Evolutionary conservation across 2,888 invertebrate species (phyloP).

Genomic region (Podabrus alpinus): DNA sequence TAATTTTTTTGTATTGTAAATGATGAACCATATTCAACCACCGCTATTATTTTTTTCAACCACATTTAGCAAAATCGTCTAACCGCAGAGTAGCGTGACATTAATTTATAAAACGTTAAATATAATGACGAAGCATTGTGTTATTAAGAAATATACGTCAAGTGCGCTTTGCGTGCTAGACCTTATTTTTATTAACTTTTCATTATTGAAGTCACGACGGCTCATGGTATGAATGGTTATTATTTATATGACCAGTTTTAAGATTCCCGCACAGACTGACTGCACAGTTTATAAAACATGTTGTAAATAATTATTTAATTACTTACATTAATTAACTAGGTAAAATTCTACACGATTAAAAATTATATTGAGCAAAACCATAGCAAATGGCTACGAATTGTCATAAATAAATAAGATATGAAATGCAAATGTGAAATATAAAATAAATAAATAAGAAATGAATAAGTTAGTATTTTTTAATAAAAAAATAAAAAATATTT

Average conservation of each 20-base stretch:
- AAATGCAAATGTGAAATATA: too few species aligned
- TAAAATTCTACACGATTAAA: slow-evolving; percentile 24
- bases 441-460: too few species aligned
- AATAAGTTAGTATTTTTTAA: too few species aligned
- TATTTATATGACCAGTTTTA: slow-evolving; percentile 22
- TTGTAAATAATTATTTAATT: slow-evolving; percentile 37
- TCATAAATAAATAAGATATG: not conserved
- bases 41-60: slow-evolving; percentile 10
- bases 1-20: not conserved
- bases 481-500: too few species aligned
- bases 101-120: slow-evolving; percentile 20
- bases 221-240: slow-evolving; percentile 25
- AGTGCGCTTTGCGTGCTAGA: slow-evolving; percentile 30
- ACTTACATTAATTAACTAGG: slow-evolving; percentile 27
- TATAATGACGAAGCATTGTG: slow-evolving; percentile 19
- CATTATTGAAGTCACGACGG: slow-evolving; percentile 33
- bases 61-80: slow-evolving; percentile 21
- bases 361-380: not conserved
- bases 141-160: slow-evolving; percentile 31
- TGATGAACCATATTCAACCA: not conserved
- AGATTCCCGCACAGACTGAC: slow-evolving; percentile 24
- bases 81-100: slow-evolving; percentile 24
- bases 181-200: slow-evolving; percentile 28
- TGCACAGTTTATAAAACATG: slow-evolving; percentile 31
- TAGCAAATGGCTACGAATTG: not conserved